Percentiles rank a stretch among this genome's conserved stretches.
These are phyloP conservation scores for Microcaecilia unicolor DNA, from an alignment of 2,797 vertebrate genomes.

Conservation along the genomic window DNA sequence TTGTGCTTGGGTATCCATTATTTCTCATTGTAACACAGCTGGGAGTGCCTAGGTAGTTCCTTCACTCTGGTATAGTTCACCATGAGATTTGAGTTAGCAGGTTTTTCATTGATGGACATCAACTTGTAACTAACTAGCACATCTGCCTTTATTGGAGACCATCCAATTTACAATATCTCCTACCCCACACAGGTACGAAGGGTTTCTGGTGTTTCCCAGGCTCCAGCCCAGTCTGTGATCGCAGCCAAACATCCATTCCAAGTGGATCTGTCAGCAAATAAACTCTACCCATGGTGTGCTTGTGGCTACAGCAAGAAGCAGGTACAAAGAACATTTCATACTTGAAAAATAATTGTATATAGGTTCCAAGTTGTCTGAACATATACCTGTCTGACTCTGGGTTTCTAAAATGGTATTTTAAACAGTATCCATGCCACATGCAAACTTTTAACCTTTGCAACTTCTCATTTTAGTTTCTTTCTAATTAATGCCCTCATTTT, in stretches of 20 bases:
- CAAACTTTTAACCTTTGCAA: background rate
- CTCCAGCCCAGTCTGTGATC: slow-evolving; percentile 21
- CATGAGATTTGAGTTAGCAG: too few species aligned
- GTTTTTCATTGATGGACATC: too few species aligned
- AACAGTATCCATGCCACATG: too few species aligned
- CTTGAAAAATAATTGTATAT: background rate
- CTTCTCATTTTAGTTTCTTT: background rate
- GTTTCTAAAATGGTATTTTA: background rate
- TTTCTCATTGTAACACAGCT: too few species aligned
- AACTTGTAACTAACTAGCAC: too few species aligned
- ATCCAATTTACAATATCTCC: too few species aligned
- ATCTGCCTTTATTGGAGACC: too few species aligned
- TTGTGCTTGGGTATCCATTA: too few species aligned
- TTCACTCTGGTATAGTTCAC: too few species aligned
- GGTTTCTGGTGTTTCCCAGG: slow-evolving; percentile 1
- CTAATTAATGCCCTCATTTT: too few species aligned
- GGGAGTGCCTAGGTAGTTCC: too few species aligned
- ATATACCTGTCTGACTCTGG: background rate
- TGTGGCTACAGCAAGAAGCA: slow-evolving; percentile 77
- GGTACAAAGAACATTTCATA: slow-evolving; percentile 37
- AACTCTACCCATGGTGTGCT: slow-evolving; percentile 68
- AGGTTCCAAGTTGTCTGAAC: background rate
- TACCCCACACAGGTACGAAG: slow-evolving; percentile 8
- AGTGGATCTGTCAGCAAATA: slow-evolving; percentile 61
- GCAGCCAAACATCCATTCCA: slow-evolving; percentile 62